Conservation (phyloP, 2,888 invertebrate genomes). For the Microctonus brassicae region DNA sequence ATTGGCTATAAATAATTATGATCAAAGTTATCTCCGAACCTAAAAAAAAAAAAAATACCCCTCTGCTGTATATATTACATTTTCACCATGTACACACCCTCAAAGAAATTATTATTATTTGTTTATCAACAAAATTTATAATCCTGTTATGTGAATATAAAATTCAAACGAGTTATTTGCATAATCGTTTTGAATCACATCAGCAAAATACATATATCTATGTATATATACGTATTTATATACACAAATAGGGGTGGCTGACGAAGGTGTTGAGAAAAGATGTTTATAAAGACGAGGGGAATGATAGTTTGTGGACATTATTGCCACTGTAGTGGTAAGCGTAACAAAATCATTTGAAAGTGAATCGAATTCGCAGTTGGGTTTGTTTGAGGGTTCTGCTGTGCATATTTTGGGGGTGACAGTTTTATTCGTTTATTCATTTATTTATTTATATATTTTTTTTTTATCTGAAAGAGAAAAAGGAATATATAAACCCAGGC, state of each 20-base stretch:
- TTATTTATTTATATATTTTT: too few relatives aligned
- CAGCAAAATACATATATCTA: background rate
- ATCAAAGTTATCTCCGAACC: too few relatives aligned
- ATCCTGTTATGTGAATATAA: background rate
- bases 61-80: too few relatives aligned
- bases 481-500: slow-evolving; percentile 19
- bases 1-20: too few relatives aligned
- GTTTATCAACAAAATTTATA: background rate
- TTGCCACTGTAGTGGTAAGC: background rate
- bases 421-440: too few relatives aligned
- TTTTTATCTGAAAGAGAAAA: slow-evolving; percentile 8
- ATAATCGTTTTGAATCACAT: background rate
- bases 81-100: too few relatives aligned
- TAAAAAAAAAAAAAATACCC: too few relatives aligned
- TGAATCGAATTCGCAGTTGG: slow-evolving; percentile 3
- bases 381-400: background rate
- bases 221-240: background rate
- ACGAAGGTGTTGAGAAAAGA: background rate
- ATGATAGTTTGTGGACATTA: background rate
- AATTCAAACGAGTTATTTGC: background rate
- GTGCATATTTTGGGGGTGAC: background rate
- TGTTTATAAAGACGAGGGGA: background rate
- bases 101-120: background rate
- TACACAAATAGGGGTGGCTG: background rate
- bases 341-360: slow-evolving; percentile 24